Base-by-base conservation (phyloP, 2,113 vertebrate species). In the Myrmophylax atrothorax region DNA sequence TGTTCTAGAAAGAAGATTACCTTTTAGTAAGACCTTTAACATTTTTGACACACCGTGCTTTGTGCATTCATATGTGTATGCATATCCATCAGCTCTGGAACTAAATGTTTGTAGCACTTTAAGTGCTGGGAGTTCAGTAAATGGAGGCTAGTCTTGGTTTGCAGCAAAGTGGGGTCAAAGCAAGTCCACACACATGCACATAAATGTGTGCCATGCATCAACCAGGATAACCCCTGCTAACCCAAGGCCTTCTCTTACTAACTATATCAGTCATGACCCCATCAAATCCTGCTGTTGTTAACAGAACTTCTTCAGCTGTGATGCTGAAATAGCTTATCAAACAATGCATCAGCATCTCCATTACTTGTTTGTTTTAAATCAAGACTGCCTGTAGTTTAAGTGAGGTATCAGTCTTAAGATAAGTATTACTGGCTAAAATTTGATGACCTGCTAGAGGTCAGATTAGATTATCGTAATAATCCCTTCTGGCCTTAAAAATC, bases 171-270 rank as follows among this genome's bases (percentile, higher is more conserved):
- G n/a, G 44, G 29, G 37, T 63, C 79, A 74, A 40, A 80, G 19
- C 0, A 0, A 84, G 56, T 59, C 37, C 29, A 58, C 10, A 31
- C 18, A 59, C n/a, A 56, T 14, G 44, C 2, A 0, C 5, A 8
- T 2, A 66, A 66, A 72, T 16, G 5, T n/a, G 46, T 60, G 31
- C 42, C 68, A n/a, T 7, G 7, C 35, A 37, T 80, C 73, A 42
- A 6, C 4, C 23, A 53, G 47, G 60, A 19, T 55, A 72, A 13
- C 5, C n/a, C 70, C n/a, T 62, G 84, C 31, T 77, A 60, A 60
- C 10, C 9, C 84, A 74, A 50, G 18, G 14, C 15, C 12, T 76
- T 58, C n/a, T 52, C n/a, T 15, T 18, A 12, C 31, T 22, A 19
- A 3, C 19, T 66, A 0, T 17, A 33, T 49, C 82, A 68, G 23